Base-by-base conservation (phyloP, 2,797 vertebrate genomes). In the Steatocranus sp. region DNA sequence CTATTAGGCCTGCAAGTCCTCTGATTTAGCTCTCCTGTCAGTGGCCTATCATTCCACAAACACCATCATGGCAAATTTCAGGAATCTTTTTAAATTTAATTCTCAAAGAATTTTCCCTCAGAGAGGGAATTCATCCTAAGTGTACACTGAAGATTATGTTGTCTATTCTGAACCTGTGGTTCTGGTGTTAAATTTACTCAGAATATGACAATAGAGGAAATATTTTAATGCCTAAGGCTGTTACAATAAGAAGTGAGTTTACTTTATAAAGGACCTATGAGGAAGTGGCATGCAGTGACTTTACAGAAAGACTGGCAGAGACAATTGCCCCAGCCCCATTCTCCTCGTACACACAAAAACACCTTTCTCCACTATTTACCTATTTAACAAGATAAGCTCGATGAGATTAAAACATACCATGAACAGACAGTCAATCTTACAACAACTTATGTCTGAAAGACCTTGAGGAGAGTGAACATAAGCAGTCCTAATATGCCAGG, bases 31-130 rank as follows among this genome's bases (percentile, higher is more conserved):
- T 4, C 80, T 82, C 70, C 81, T 88, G 86, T 86, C 83, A 85
- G 82, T 48, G 50, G 83, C 53, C 81, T 79, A 82, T 82, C 77
- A 82, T 91, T 92, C 87, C 90, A 87, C 56, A 83, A 85, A 93
- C 88, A 80, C 54, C 49, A 58, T 41, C n/a, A 54, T n/a, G 11
- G 15, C 36, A 78, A 48, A 41, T 56, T 75, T 48, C 63, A 61
- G 18, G 58, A 63, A 36, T 36, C 11, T 63, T 36, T 63, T 63
- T 36, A 12, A 20, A 36, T 61, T 61, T 12, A 36, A 61, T 61
- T 61, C 56, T 58, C 30, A n/a, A 34, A 58, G 30, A 34, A 58
- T n/a, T n/a, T 58, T 58, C 10, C 30, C 56, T 11, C 56, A 61
- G 17, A 34, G 56, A 61, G 34, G 30, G 10, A 34, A 34, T 34